Base-by-base conservation (phyloP, 53 echinoderm and acorn worm genomes). In the Echinometra lucunter region DNA sequence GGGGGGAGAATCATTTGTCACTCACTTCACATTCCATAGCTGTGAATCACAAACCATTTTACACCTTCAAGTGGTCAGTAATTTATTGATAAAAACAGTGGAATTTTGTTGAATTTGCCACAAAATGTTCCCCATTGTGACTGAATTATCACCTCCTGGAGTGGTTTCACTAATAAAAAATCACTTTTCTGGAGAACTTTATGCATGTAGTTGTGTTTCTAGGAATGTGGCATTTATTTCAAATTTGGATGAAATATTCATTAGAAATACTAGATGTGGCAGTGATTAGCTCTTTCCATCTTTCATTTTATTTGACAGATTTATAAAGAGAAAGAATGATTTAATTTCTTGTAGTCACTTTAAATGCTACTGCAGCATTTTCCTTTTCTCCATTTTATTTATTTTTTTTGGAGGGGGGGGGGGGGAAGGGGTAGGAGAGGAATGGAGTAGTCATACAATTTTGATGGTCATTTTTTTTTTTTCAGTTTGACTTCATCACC, bases 51-150 rank as follows among this genome's bases (percentile, higher is more conserved):
- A 19, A 40, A 78, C 19, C 78, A 78, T 78, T 78, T 78, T 78
- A 78, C 78, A 78, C 85, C 85, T 85, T 47, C n/a, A 85, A 85
- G 49, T 85, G 53, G 85, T 85, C 53, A 85, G 49, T 47, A 85
- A 85, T 85, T 49, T 27, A 85, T 85, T 2, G 85, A 47, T 85
- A 85, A 85, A 49, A 85, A 49, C 28, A 47, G 85, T 47, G 85
- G 49, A 47, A 0, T 85, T 45, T 85, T 53, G 85, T 85, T 85
- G 45, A 85, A 49, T 85, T 44, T 85, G 28, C 85, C n/a, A n/a
- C n/a, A 49, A 85, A 74, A 85, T 16, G 25, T 21, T 85, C 85
- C 85, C 85, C 19, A 85, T 85, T 85, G 85, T 85, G 85, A 45
- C 12, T 85, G 85, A 85, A 85, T 49, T 45, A 47, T 85, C 49